Evolutionary conservation across 2,888 invertebrate genomes (phyloP), one percentile per base, ranked within the genome.

Genomic region (Drosophila maculinotata): DNA sequence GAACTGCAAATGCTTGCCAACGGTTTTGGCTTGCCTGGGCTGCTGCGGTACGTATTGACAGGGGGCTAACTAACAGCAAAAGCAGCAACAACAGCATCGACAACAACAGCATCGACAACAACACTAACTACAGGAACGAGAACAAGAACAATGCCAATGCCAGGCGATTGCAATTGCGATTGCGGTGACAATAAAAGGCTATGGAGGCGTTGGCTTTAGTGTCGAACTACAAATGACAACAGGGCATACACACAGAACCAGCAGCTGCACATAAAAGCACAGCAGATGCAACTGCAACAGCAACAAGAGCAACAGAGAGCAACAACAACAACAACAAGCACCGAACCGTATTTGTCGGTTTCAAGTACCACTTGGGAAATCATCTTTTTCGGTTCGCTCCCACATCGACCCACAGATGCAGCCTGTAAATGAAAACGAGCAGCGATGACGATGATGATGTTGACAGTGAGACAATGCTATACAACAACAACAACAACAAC

Each of bases 291-390:
- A 53, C 47, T 53, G 48, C 66, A 69, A 8, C 57, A 52, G 14
- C 64, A 69, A 44, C 58, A 64, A 26, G 38, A 64, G 39, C 69
- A 66, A 52, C 57, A 62, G n/a, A 30, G 10, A 10, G 10, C 4
- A 42, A 42, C 38, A 63, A 45, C 62, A 70, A 63, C 59, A 62
- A 41, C 49, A 42, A 38, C 66, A 68, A 56, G 56, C 49, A 63
- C 36, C 63, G 39, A 47, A 66, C 52, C 75, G 74, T 76, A 84
- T 84, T 87, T 87, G 76, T 82, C 69, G 80, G 70, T 77, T 79
- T 78, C 77, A 81, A 87, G 76, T 77, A 76, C 65, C 88, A 78
- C 88, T 85, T 79, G 85, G 87, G 86, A 88, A 86, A 86, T 89
- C 89, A 89, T 83, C 81, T 79, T 77, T 77, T 77, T 69, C 68